phyloP scores from a whole-genome alignment of 2,888 invertebrate genomes.

The Tiliacea aurago region DNA sequence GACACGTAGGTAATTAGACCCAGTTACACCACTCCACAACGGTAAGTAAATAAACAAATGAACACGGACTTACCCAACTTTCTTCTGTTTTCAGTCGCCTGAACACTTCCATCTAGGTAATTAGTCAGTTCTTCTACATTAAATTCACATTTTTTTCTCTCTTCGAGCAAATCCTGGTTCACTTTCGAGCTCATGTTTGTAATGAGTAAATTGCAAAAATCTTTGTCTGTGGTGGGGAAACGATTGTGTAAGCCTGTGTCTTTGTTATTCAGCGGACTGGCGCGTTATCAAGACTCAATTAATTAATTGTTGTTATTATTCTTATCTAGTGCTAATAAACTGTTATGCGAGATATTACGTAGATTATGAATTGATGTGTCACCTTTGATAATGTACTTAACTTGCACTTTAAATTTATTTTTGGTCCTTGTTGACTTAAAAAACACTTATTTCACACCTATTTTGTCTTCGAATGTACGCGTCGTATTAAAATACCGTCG shows the following conservation, averaged over 20 bases:
- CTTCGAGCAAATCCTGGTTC: slow-evolving; percentile 92
- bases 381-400: neutral
- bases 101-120: slow-evolving; percentile 93
- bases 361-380: slow-evolving; percentile 10
- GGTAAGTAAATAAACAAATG: slow-evolving; percentile 15
- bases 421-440: neutral
- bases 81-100: slow-evolving; percentile 92
- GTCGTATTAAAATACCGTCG: no score
- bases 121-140: slow-evolving; percentile 93
- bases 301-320: slow-evolving; percentile 34
- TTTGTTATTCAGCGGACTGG: neutral
- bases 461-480: no score
- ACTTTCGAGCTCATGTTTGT: slow-evolving; percentile 73
- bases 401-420: neutral
- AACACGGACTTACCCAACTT: slow-evolving; percentile 72
- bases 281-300: slow-evolving; percentile 35
- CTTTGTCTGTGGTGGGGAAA: slow-evolving; percentile 36
- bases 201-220: neutral
- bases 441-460: no score
- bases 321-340: slow-evolving; percentile 27
- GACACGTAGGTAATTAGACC: neutral
- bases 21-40: neutral
- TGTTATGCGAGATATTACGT: slow-evolving; percentile 5
- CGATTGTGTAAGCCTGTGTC: neutral
- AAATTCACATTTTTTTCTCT: slow-evolving; percentile 93